Evolutionary conservation across 2,888 invertebrate genomes (phyloP).

Genomic region (Ormyrus rosae): DNA sequence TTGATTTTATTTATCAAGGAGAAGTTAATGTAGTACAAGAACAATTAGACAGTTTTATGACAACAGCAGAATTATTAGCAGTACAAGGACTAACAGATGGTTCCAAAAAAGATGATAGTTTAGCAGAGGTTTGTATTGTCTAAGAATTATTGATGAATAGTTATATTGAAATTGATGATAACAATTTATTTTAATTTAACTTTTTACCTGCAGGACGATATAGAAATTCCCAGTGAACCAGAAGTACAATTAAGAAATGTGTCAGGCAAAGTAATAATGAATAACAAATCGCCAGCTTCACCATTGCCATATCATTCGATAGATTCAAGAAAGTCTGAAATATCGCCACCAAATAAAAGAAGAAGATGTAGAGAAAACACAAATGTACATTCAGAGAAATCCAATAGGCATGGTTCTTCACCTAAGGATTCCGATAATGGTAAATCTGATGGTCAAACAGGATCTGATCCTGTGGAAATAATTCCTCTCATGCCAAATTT

Average conservation of each 20-base stretch:
- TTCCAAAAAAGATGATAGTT: constrained; percentile 56
- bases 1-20: constrained; percentile 89
- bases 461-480: constrained; percentile 73
- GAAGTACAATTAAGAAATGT: constrained; percentile 73
- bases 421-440: constrained; percentile 68
- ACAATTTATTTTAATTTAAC: constrained; percentile 12
- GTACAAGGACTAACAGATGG: constrained; percentile 86
- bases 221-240: constrained; percentile 74
- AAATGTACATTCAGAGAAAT: constrained; percentile 67
- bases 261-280: constrained; percentile 67
- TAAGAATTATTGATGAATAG: neutral
- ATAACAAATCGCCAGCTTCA: constrained; percentile 71
- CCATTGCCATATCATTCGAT: constrained; percentile 70
- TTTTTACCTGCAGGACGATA: constrained; percentile 67
- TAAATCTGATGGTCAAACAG: constrained; percentile 65
- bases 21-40: constrained; percentile 90
- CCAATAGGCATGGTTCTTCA: constrained; percentile 63
- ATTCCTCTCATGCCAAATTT: constrained; percentile 77
- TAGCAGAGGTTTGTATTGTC: constrained; percentile 54
- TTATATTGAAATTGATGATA: neutral
- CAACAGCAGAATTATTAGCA: constrained; percentile 86
- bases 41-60: constrained; percentile 86
- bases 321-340: constrained; percentile 64
- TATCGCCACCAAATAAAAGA: constrained; percentile 70
- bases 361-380: constrained; percentile 72